These are phyloP conservation scores for Scaptomyza reducta DNA, from an alignment of 2,888 invertebrate genomes.

Conservation along the genomic window DNA sequence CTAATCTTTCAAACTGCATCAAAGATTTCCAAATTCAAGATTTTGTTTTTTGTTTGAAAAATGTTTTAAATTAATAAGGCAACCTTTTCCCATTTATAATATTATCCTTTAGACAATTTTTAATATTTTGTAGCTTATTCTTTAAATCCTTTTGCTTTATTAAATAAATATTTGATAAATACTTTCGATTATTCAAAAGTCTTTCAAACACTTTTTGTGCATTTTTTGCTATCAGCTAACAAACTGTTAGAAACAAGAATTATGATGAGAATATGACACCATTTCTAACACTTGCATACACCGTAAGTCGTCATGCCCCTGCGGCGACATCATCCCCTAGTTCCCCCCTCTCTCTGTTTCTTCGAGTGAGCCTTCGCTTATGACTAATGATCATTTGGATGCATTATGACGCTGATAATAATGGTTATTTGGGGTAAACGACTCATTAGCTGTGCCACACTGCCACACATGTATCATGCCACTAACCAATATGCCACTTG, in stretches of 20 bases:
- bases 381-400: constrained; percentile 65
- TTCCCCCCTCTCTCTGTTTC: background rate
- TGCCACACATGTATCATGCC: constrained; percentile 42
- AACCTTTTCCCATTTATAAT: too few species aligned
- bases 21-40: too few species aligned
- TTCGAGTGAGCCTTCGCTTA: constrained; percentile 17
- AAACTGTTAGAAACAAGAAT: background rate
- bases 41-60: too few species aligned
- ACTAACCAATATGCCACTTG: constrained; percentile 12
- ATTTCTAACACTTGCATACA: constrained; percentile 33
- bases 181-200: background rate
- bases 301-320: background rate
- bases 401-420: constrained; percentile 76
- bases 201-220: too few species aligned
- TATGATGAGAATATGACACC: constrained; percentile 14
- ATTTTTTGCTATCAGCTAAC: background rate
- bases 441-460: constrained; percentile 62
- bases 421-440: constrained; percentile 58
- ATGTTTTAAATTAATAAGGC: too few species aligned
- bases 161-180: background rate
- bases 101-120: too few species aligned
- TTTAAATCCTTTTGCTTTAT: background rate
- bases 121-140: too few species aligned
- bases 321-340: background rate
- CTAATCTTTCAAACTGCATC: too few species aligned